phyloP scores from a whole-genome alignment of 2,797 vertebrate genomes.

The Rachycentron canadum region DNA sequence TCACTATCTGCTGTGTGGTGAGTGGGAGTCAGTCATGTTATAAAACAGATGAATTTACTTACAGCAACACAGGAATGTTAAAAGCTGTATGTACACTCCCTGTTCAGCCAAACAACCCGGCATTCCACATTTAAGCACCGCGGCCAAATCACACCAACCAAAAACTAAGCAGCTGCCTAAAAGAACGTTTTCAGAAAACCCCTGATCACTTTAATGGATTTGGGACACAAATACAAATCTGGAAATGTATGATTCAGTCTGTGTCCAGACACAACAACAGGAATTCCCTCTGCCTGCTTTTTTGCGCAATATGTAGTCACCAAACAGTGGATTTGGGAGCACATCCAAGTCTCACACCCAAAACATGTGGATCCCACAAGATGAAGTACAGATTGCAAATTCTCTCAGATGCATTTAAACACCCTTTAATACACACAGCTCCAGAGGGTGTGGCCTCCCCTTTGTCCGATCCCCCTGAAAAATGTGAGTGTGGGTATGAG shows the following conservation, averaged over 20 bases:
- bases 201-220: neutral
- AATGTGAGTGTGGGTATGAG: slow-evolving; percentile 44
- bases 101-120: neutral
- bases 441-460: slow-evolving; percentile 63
- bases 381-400: slow-evolving; percentile 2
- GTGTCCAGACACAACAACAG: neutral
- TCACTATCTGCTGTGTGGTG: slow-evolving; percentile 64
- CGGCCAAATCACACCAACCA: neutral
- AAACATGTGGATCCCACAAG: neutral
- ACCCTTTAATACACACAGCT: slow-evolving; percentile 40
- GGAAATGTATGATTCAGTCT: neutral
- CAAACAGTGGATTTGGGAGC: neutral
- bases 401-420: neutral
- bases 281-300: neutral
- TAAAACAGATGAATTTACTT: slow-evolving; percentile 50
- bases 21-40: slow-evolving; percentile 19
- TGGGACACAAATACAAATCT: neutral
- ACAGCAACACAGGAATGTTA: slow-evolving; percentile 43
- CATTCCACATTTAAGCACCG: slow-evolving; percentile 2
- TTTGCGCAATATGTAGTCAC: slow-evolving; percentile 13
- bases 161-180: too few species aligned
- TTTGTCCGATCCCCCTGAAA: slow-evolving; percentile 52
- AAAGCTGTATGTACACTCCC: neutral
- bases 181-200: neutral
- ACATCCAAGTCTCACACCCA: neutral